Percentiles rank a stretch among this genome's conserved stretches.
These are phyloP conservation scores for Paralinhomoeus sp. DNA, from an alignment of 2,888 invertebrate species.

Conservation along the genomic window DNA sequence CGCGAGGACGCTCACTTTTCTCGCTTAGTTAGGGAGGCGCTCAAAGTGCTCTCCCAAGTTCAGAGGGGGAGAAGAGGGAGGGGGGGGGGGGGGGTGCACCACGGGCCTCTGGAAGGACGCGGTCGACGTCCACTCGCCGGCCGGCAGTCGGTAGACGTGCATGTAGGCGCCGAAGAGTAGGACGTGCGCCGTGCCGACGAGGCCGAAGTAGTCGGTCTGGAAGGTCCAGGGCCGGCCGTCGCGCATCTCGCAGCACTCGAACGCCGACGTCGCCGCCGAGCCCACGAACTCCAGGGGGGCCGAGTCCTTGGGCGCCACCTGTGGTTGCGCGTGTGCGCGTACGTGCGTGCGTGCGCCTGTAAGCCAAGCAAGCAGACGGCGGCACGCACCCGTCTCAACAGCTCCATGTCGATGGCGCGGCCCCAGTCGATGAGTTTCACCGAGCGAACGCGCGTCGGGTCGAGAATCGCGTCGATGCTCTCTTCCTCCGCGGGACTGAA, in stretches of 20 bases:
- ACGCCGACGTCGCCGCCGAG: conserved; percentile 37
- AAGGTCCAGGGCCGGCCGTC: conserved; percentile 74
- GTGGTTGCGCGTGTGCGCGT: too few relatives aligned
- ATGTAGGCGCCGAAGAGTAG: conserved; percentile 70
- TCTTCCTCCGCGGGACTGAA: too few relatives aligned
- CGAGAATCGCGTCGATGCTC: background rate
- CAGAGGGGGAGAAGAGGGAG: background rate
- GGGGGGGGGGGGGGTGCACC: conserved; percentile 15
- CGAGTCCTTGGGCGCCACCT: too few relatives aligned
- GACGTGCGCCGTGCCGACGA: conserved; percentile 64
- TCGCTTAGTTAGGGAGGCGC: too few relatives aligned
- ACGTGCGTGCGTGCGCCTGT: too few relatives aligned
- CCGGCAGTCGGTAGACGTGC: conserved; percentile 36
- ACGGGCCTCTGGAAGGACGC: conserved; percentile 15
- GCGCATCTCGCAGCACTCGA: conserved; percentile 53
- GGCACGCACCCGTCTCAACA: conserved; percentile 38
- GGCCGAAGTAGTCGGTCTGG: conserved; percentile 65
- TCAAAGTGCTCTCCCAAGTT: background rate
- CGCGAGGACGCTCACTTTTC: too few relatives aligned
- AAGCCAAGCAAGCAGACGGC: too few relatives aligned
- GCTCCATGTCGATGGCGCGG: conserved; percentile 69
- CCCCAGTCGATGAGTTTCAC: conserved; percentile 79
- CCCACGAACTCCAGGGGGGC: conserved; percentile 40
- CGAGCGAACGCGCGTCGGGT: conserved; percentile 22
- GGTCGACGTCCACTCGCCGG: conserved; percentile 11